A percentile compares a stretch with the other conserved stretches of the same genome.
Conservation (phyloP, 1,140 invertebrate genomes). For the Lerema accius region DNA sequence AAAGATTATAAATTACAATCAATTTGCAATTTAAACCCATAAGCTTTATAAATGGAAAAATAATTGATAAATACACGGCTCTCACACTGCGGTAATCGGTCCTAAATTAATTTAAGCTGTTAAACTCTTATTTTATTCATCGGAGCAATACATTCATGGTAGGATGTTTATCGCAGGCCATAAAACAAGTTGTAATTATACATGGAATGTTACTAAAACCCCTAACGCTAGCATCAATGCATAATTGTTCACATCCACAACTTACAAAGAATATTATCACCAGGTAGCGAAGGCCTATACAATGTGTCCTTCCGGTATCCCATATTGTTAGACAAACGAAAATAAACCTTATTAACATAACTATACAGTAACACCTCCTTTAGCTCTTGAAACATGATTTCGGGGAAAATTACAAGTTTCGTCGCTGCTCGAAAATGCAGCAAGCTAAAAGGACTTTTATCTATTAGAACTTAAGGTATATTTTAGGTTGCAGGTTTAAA, state of each 20-base stretch:
- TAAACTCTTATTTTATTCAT: conserved; percentile 22
- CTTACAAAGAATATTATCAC: conserved; percentile 75
- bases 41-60: too few relatives aligned
- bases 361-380: conserved; percentile 27
- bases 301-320: conserved; percentile 76
- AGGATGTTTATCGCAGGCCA: conserved; percentile 40
- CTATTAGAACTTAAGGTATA: conserved; percentile 30
- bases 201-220: conserved; percentile 64
- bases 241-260: conserved; percentile 66
- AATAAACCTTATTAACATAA: conserved; percentile 17
- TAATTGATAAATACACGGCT: background rate
- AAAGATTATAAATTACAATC: too few relatives aligned
- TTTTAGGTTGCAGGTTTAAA: conserved; percentile 18
- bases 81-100: background rate
- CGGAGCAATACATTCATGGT: conserved; percentile 3
- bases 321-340: conserved; percentile 17
- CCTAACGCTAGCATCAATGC: conserved; percentile 45
- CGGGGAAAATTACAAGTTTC: conserved; percentile 44
- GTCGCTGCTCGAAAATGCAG: conserved; percentile 3
- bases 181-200: conserved; percentile 52
- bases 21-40: too few relatives aligned
- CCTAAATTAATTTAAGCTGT: conserved; percentile 20
- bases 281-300: conserved; percentile 75
- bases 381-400: conserved; percentile 40
- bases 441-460: conserved; percentile 38